Base-by-base conservation (phyloP, 2,888 invertebrate genomes). In the Pharmacophagus antenor region DNA sequence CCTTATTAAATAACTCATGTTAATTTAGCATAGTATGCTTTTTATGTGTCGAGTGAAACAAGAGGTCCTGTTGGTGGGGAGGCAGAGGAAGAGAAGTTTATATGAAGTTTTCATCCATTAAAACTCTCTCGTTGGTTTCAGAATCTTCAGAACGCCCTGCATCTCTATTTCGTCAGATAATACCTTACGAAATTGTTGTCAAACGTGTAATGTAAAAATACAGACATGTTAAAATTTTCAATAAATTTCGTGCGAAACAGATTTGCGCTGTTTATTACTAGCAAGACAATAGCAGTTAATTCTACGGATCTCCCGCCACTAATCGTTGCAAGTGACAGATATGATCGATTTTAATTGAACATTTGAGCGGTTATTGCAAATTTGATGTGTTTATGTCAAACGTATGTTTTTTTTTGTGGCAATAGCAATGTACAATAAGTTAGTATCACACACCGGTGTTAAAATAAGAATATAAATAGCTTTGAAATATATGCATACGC, bases 281-380 rank as follows among this genome's bases (percentile, higher is more conserved):
- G 15, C 15, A 47, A 47, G 47, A 47, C 47, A 47, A 47, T 47
- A 15, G 21, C 22, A 47, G 47, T 47, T 47, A 47, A 47, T 47
- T 47, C 22, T 15, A 47, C 22, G 15, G 20, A 47, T 18, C 22
- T 6, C 47, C 12, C 12, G 2, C 22, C 12, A 17, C 22, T 20
- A 15, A 18, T 6, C 47, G 22, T 47, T 47, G 47, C 47, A 47
- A 47, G 22, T 47, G 42, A 44, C 42, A n/a, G 4, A 7, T 18
- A n/a, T 44, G 10, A 44, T 44, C 42, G 42, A 44, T 44, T 44
- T 10, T 18, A 2, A 4, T 6, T 44, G 3, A 5, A 18, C 10
- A 18, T 44, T 44, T 44, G 42, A 20, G 17, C 42, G 42, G 8
- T 2, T 44, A 18, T 2, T 44, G 42, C 8, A 18, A 44, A 44